Evolutionary conservation across 2,113 vertebrate genomes (phyloP).

Genomic region (Lepus timidus): DNA sequence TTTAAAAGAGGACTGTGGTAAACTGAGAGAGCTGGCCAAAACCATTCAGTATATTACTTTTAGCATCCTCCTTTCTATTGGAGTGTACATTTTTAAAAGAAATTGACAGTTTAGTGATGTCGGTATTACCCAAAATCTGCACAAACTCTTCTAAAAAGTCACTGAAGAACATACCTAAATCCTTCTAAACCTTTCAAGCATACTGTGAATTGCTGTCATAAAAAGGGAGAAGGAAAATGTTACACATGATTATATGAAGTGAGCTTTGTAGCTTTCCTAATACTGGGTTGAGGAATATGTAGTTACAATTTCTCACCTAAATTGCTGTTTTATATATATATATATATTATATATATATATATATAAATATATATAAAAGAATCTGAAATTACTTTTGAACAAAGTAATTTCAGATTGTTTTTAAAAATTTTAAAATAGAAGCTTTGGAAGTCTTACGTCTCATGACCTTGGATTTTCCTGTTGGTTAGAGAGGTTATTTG

Average conservation of each 20-base stretch:
- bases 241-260: background rate
- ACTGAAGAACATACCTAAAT: background rate
- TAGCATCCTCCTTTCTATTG: background rate
- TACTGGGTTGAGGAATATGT: background rate
- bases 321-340: background rate
- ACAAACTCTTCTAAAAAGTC: background rate
- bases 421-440: background rate
- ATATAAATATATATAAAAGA: too few species aligned
- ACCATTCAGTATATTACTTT: background rate
- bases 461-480: background rate
- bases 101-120: background rate
- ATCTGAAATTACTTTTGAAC: too few species aligned
- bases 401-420: background rate
- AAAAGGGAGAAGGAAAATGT: background rate
- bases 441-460: background rate
- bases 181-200: background rate
- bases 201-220: background rate
- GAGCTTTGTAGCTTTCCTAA: slow-evolving; percentile 26
- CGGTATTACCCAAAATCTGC: background rate
- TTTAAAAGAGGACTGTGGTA: background rate
- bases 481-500: background rate
- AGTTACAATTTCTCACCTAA: background rate
- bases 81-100: background rate
- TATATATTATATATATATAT: too few species aligned
- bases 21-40: background rate